phyloP scores from a whole-genome alignment of 1,140 invertebrate genomes.

The Papilio polyxenes region DNA sequence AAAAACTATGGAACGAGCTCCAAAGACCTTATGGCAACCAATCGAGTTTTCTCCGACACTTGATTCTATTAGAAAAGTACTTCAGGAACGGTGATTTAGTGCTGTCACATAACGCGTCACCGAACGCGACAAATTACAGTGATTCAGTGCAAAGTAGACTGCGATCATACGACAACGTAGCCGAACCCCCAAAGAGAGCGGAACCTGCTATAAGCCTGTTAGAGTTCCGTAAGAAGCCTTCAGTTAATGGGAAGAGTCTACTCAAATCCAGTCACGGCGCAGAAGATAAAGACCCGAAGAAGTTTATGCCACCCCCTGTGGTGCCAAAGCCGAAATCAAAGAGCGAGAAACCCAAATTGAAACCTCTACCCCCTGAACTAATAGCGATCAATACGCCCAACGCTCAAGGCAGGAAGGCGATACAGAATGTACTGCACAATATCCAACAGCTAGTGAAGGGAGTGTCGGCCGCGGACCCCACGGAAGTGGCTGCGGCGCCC shows the following conservation, averaged over 20 bases:
- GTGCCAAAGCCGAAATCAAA: constrained; percentile 60
- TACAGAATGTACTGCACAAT: constrained; percentile 78
- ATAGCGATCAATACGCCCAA: constrained; percentile 78
- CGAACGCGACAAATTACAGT: constrained; percentile 88
- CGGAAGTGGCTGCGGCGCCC: constrained; percentile 64
- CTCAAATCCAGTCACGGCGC: constrained; percentile 71
- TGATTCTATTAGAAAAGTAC: constrained; percentile 91
- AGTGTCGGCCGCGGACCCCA: constrained; percentile 71
- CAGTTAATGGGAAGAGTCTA: constrained; percentile 74
- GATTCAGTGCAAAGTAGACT: constrained; percentile 89
- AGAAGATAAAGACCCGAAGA: constrained; percentile 63
- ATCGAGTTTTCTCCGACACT: constrained; percentile 89
- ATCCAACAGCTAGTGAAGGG: constrained; percentile 77
- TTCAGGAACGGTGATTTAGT: constrained; percentile 88
- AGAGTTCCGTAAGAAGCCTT: constrained; percentile 75
- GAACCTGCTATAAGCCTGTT: constrained; percentile 64
- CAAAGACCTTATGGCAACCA: constrained; percentile 92
- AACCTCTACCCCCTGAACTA: constrained; percentile 73
- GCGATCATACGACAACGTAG: constrained; percentile 86
- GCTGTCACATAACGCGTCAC: constrained; percentile 86
- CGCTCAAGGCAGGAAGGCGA: constrained; percentile 72
- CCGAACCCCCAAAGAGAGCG: constrained; percentile 57
- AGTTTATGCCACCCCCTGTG: constrained; percentile 67
- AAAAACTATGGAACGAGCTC: constrained; percentile 88
- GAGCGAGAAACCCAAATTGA: constrained; percentile 59